phyloP scores from a whole-genome alignment of 2,888 invertebrate genomes.

The Caenorhabditis sulstoni region DNA sequence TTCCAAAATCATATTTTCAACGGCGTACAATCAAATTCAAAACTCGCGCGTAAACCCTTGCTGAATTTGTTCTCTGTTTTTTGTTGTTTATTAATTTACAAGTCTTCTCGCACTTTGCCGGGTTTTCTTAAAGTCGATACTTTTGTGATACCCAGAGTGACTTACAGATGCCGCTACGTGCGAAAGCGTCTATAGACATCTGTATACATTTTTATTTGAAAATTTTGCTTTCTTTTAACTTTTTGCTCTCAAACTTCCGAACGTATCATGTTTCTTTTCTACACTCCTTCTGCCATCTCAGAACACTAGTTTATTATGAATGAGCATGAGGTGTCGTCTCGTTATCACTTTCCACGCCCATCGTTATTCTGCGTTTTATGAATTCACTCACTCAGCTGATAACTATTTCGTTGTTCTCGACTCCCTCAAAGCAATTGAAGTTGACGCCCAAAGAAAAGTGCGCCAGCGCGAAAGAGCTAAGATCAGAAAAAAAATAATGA shows the following conservation, averaged over 20 bases:
- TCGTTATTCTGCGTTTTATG: constrained; percentile 22
- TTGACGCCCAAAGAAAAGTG: constrained; percentile 1
- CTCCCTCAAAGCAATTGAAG: not conserved
- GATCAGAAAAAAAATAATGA: not conserved
- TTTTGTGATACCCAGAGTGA: too few relatives aligned
- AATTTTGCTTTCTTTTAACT: too few relatives aligned
- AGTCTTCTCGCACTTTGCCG: too few relatives aligned
- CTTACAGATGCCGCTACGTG: too few relatives aligned
- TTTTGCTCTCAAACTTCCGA: not conserved
- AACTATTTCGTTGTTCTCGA: constrained; percentile 18
- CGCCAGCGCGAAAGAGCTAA: not conserved
- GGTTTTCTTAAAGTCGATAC: too few relatives aligned
- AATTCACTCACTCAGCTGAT: constrained; percentile 48
- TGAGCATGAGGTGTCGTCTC: too few relatives aligned
- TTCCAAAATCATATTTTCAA: too few relatives aligned
- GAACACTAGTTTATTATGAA: too few relatives aligned
- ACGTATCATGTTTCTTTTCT: constrained; percentile 11
- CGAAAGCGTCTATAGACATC: too few relatives aligned
- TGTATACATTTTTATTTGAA: too few relatives aligned
- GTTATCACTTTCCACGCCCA: constrained; percentile 20
- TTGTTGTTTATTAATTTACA: too few relatives aligned
- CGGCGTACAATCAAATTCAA: not conserved
- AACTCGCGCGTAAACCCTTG: not conserved
- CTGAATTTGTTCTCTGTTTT: not conserved
- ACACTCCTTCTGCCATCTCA: too few relatives aligned